Evolutionary conservation across 64 coral and sea anemone genomes (phyloP).

Genomic region (Montipora capricornis): DNA sequence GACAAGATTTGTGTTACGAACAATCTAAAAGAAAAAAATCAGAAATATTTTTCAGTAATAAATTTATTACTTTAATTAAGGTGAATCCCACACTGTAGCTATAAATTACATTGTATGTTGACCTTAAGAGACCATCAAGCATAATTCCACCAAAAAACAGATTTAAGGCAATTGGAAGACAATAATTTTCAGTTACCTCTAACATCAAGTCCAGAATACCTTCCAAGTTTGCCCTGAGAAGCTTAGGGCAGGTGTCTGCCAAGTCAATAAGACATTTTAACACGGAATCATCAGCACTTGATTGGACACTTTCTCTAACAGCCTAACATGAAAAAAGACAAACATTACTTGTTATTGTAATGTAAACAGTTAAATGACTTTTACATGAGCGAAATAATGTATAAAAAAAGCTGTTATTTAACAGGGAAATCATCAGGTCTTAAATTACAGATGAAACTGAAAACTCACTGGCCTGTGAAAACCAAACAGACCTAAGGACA

Average conservation of each 20-base stretch:
- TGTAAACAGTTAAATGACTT: not conserved
- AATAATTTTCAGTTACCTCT: slow-evolving; percentile 50
- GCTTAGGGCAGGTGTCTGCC: slow-evolving; percentile 79
- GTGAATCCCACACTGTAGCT: not conserved
- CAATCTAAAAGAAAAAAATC: slow-evolving; percentile 49
- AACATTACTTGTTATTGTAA: not conserved
- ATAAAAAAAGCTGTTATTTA: too few relatives aligned
- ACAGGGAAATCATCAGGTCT: too few relatives aligned
- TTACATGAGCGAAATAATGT: too few relatives aligned
- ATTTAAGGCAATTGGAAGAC: too few relatives aligned
- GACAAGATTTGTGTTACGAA: slow-evolving; percentile 50
- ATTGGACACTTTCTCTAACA: slow-evolving; percentile 70
- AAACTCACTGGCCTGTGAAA: too few relatives aligned
- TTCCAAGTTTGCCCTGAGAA: slow-evolving; percentile 79
- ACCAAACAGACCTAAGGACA: too few relatives aligned
- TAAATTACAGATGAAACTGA: too few relatives aligned
- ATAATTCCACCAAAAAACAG: too few relatives aligned
- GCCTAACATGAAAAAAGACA: slow-evolving; percentile 11
- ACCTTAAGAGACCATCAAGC: too few relatives aligned
- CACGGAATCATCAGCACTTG: slow-evolving; percentile 72
- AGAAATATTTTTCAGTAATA: not conserved
- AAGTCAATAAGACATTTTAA: slow-evolving; percentile 83
- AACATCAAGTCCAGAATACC: slow-evolving; percentile 58
- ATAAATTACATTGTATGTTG: not conserved
- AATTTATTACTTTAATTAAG: not conserved